phyloP scores from a whole-genome alignment of 2,888 invertebrate genomes.

The Pandemis cinnamomeana region DNA sequence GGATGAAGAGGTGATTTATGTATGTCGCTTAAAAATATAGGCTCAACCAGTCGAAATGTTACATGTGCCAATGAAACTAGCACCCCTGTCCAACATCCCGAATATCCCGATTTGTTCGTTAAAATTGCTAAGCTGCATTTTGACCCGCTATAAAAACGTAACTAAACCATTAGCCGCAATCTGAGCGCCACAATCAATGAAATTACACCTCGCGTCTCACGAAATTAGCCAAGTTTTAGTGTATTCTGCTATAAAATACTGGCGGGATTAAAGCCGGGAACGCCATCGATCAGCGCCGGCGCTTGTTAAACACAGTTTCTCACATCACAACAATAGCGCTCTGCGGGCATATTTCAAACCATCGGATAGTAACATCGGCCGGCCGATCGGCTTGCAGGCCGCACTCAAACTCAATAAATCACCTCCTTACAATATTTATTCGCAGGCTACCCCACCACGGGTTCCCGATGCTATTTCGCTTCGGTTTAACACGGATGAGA shows the following conservation, averaged over 20 bases:
- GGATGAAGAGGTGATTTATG: too few species aligned
- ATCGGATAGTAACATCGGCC: constrained; percentile 79
- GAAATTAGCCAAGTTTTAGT: constrained; percentile 66
- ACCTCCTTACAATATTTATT: constrained; percentile 83
- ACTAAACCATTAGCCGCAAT: constrained; percentile 8
- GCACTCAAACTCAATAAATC: constrained; percentile 78
- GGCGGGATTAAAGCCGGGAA: constrained; percentile 60
- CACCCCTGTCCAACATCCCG: background rate
- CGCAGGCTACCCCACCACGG: constrained; percentile 70
- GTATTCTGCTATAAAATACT: constrained; percentile 72
- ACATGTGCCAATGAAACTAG: background rate
- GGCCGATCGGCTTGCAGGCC: constrained; percentile 72
- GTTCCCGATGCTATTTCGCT: constrained; percentile 55
- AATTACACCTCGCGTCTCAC: constrained; percentile 39
- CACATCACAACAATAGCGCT: constrained; percentile 82
- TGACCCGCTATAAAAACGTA: background rate
- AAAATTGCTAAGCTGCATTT: background rate
- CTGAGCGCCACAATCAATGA: constrained; percentile 30
- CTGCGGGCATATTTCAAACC: constrained; percentile 82
- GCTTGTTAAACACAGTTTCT: constrained; percentile 83
- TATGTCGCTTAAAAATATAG: too few species aligned
- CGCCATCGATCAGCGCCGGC: constrained; percentile 74
- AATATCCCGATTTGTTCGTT: background rate
- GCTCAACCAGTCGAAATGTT: background rate
- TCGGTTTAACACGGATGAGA: constrained; percentile 30